Evolutionary conservation across 2,888 invertebrate genomes (phyloP).

Genomic region (Ormia ochracea): DNA sequence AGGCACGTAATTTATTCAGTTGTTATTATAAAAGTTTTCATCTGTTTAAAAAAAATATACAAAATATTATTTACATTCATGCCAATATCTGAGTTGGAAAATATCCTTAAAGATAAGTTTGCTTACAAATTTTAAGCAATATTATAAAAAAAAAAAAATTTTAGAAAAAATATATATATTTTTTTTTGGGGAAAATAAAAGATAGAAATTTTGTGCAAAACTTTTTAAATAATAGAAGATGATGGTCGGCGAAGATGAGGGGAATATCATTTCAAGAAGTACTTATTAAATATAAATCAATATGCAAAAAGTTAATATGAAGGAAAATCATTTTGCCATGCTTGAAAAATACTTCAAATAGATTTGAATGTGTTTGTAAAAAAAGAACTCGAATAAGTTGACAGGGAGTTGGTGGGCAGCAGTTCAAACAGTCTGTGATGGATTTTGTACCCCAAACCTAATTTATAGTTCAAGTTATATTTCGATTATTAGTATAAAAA

Average conservation of each 20-base stretch:
- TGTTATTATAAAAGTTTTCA: conserved; percentile 25
- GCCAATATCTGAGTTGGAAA: background rate
- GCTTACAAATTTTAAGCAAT: background rate
- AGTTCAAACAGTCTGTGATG: no score
- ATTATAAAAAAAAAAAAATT: background rate
- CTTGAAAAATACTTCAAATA: background rate
- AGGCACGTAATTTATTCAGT: conserved; percentile 18
- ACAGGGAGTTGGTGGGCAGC: background rate
- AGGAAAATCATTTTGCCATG: conserved; percentile 3
- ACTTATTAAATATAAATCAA: background rate
- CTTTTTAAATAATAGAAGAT: background rate
- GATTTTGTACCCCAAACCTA: no score
- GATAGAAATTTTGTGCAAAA: background rate
- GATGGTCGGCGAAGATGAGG: background rate
- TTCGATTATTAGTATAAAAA: no score
- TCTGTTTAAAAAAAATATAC: background rate
- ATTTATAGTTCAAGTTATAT: no score
- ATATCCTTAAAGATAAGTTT: conserved; percentile 6
- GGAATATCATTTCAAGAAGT: background rate
- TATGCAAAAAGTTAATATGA: background rate
- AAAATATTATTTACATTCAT: conserved; percentile 25
- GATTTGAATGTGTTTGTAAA: background rate
- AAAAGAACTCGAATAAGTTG: background rate
- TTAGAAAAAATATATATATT: background rate
- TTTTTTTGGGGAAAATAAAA: no score